These are phyloP conservation scores for Syrrhaptes paradoxus DNA, from an alignment of 2,113 vertebrate genomes.

Conservation along the genomic window DNA sequence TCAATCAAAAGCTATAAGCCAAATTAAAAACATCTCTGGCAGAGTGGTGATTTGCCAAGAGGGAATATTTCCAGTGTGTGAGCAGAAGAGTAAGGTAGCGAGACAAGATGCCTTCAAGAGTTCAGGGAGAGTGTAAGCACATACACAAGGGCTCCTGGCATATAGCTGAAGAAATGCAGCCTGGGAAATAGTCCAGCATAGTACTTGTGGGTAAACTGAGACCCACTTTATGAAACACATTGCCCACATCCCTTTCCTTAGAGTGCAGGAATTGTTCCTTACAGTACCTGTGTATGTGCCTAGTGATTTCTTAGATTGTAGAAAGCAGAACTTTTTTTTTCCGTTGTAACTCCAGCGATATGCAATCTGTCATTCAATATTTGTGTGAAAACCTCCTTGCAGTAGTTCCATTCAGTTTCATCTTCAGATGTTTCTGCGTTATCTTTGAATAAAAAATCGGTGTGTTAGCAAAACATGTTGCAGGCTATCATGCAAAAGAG, in stretches of 20 bases:
- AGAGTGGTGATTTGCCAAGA: not conserved
- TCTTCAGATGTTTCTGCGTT: not conserved
- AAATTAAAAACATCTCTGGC: not conserved
- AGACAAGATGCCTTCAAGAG: not conserved
- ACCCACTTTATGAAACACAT: accelerated
- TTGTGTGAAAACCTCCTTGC: not conserved
- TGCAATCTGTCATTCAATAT: not conserved
- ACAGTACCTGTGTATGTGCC: accelerated
- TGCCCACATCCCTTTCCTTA: not conserved
- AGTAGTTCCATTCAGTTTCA: not conserved
- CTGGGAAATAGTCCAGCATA: not conserved
- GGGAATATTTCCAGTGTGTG: not conserved
- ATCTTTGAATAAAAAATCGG: not conserved
- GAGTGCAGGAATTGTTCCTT: not conserved
- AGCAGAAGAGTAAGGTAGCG: not conserved
- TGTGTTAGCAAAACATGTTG: not conserved
- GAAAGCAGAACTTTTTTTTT: not conserved
- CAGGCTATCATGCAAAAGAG: not conserved
- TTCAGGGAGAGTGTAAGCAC: not conserved
- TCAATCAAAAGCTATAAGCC: not conserved
- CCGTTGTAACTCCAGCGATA: not conserved
- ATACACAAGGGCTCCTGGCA: accelerated
- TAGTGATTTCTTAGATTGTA: not conserved
- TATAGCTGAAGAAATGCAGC: not conserved
- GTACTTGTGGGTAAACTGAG: not conserved